Percentiles rank a stretch among this genome's conserved stretches.
Conservation (phyloP, 2,888 invertebrate genomes). For the Acronicta psi region DNA sequence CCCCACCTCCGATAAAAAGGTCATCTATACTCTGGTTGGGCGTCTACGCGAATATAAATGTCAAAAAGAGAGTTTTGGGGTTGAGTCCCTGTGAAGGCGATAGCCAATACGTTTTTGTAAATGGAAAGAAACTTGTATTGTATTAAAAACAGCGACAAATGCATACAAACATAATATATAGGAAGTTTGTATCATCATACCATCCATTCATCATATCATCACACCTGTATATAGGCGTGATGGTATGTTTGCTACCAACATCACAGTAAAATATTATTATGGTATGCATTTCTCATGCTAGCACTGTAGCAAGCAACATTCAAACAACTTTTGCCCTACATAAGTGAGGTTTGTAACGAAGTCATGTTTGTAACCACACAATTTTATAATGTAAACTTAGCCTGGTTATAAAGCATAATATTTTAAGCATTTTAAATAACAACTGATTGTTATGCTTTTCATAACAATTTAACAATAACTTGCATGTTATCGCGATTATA, state of each 20-base stretch:
- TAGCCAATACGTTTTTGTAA: background rate
- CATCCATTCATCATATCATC: too few species aligned
- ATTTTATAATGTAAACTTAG: slow-evolving; percentile 1
- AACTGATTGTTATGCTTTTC: slow-evolving; percentile 26
- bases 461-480: slow-evolving; percentile 14
- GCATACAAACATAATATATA: too few species aligned
- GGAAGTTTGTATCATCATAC: too few species aligned
- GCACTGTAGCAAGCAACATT: background rate
- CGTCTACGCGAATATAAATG: slow-evolving; percentile 71
- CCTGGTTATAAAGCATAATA: slow-evolving; percentile 15
- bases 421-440: slow-evolving; percentile 25
- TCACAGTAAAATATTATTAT: too few species aligned
- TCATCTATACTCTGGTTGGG: slow-evolving; percentile 65
- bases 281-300: background rate
- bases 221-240: too few species aligned
- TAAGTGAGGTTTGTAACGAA: background rate
- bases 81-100: slow-evolving; percentile 40
- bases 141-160: too few species aligned
- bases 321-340: too few species aligned
- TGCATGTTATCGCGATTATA: slow-evolving; percentile 3
- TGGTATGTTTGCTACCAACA: too few species aligned
- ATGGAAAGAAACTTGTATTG: too few species aligned
- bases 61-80: slow-evolving; percentile 55
- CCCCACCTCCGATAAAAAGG: slow-evolving; percentile 71
- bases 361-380: background rate